phyloP scores from a whole-genome alignment of 2,113 vertebrate species.

The Aspiorhynchus laticeps region DNA sequence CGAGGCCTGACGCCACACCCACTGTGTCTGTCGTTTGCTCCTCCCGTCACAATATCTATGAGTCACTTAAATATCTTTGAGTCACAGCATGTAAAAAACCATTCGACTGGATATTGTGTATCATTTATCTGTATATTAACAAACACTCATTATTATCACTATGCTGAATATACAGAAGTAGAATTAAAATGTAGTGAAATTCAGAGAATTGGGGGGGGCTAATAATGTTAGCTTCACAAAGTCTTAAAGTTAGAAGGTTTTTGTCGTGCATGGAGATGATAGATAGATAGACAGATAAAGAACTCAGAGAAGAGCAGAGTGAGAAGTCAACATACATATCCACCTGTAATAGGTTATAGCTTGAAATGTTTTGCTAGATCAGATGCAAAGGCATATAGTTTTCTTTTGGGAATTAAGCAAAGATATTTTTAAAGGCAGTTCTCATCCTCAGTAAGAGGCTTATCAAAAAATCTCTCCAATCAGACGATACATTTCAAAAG shows the following conservation, averaged over 20 bases:
- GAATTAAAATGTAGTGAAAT: not conserved
- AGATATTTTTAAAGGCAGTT: constrained; percentile 31
- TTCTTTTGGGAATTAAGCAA: constrained; percentile 20
- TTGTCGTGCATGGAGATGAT: not conserved
- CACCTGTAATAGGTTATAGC: not conserved
- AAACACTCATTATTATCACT: not conserved
- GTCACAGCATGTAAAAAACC: not conserved
- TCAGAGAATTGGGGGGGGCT: not conserved
- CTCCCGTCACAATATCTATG: too few species aligned
- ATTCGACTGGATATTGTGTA: not conserved
- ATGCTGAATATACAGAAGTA: not conserved
- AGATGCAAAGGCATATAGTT: not conserved
- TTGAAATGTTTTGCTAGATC: not conserved
- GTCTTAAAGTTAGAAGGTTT: not conserved
- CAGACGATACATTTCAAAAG: constrained; percentile 52
- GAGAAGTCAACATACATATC: not conserved
- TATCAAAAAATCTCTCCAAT: constrained; percentile 50
- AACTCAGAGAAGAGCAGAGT: not conserved
- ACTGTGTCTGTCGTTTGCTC: too few species aligned
- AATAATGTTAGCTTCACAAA: not conserved
- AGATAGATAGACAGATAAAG: not conserved
- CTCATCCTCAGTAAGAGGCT: constrained; percentile 22
- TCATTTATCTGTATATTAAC: not conserved
- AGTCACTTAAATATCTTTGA: not conserved
- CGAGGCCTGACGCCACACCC: too few species aligned